phyloP scores from a whole-genome alignment of 2,888 invertebrate species.

The Spatulosminthurus flaviceps region DNA sequence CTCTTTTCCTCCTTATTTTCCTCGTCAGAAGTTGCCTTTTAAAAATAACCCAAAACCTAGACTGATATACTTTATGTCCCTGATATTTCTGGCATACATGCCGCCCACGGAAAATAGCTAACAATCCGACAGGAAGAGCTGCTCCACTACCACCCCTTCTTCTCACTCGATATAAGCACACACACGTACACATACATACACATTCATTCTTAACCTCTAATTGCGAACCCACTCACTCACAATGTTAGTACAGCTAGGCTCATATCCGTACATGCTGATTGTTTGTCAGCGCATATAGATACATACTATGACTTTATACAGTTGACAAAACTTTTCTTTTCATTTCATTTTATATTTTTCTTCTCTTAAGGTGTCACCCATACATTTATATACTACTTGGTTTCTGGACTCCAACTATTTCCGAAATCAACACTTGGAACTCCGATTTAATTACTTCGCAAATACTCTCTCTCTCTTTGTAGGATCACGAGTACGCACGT shows the following conservation, averaged over 20 bases:
- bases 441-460: background rate
- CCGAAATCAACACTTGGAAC: background rate
- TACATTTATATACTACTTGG: background rate
- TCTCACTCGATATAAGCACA: too few species aligned
- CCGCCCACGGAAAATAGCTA: slow-evolving; percentile 60
- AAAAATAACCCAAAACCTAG: slow-evolving; percentile 57
- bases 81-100: slow-evolving; percentile 61
- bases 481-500: background rate
- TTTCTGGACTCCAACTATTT: background rate
- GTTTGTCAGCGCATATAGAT: too few species aligned
- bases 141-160: background rate
- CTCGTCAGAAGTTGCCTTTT: slow-evolving; percentile 35
- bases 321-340: too few species aligned
- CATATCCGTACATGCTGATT: too few species aligned
- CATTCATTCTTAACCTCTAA: too few species aligned
- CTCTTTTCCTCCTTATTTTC: slow-evolving; percentile 32
- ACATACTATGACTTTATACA: too few species aligned
- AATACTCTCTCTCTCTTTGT: too few species aligned
- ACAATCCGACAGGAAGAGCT: slow-evolving; percentile 57
- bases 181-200: too few species aligned
- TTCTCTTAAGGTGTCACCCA: background rate
- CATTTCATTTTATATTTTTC: too few species aligned
- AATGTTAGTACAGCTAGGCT: too few species aligned
- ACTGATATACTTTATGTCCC: slow-evolving; percentile 56
- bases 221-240: too few species aligned